Evolutionary conservation across 2,888 invertebrate species (phyloP).

Genomic region (Agrotis ipsilon): DNA sequence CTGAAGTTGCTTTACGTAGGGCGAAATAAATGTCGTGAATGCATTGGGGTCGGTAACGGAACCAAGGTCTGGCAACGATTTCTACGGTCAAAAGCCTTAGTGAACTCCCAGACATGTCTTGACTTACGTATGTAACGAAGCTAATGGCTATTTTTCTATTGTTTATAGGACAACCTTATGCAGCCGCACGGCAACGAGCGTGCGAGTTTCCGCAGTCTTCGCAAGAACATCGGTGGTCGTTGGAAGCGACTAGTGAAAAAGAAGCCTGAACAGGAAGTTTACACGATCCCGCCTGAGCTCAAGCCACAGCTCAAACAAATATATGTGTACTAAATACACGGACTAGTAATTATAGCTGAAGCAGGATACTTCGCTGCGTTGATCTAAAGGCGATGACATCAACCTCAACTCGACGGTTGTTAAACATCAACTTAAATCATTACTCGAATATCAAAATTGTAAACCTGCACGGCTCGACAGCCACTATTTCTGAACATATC

Average conservation of each 20-base stretch:
- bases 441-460: conserved; percentile 86
- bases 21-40: conserved; percentile 75
- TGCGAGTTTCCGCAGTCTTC: conserved; percentile 95
- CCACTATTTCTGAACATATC: conserved; percentile 85
- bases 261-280: conserved; percentile 95
- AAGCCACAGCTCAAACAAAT: conserved; percentile 97
- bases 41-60: conserved; percentile 82
- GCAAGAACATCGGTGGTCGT: conserved; percentile 96
- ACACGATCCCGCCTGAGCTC: conserved; percentile 96
- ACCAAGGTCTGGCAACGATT: conserved; percentile 73
- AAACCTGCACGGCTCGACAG: conserved; percentile 78
- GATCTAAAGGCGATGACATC: conserved; percentile 77
- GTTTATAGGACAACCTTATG: conserved; percentile 95
- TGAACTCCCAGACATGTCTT: conserved; percentile 47
- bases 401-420: conserved; percentile 83
- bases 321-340: conserved; percentile 94
- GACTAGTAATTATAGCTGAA: conserved; percentile 79
- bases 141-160: conserved; percentile 76
- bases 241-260: conserved; percentile 96
- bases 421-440: conserved; percentile 84
- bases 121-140: conserved; percentile 53
- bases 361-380: conserved; percentile 85
- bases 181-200: conserved; percentile 93
- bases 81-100: conserved; percentile 76
- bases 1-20: conserved; percentile 74